A percentile compares a stretch with the other conserved stretches of the same genome.
phyloP scores from a whole-genome alignment of 2,888 invertebrate genomes.

The Ophonus ardosiacus region DNA sequence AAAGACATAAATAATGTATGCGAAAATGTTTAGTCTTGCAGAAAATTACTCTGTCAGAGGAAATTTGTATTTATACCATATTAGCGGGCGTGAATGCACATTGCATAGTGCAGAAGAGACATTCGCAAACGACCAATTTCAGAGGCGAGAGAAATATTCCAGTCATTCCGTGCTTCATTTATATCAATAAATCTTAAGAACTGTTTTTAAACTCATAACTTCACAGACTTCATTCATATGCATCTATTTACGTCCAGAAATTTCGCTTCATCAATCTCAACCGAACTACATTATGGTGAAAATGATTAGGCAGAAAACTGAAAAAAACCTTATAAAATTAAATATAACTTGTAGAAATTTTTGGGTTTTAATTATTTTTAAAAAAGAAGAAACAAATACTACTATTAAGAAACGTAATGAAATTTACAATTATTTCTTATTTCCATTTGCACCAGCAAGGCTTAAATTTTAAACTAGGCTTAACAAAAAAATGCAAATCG shows the following conservation, averaged over 20 bases:
- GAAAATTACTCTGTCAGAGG: constrained; percentile 46
- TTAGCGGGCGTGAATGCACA: not conserved
- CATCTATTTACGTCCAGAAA: not conserved
- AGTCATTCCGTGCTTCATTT: constrained; percentile 1
- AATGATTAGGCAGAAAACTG: not conserved
- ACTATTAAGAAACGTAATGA: too few species aligned
- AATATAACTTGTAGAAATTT: too few species aligned
- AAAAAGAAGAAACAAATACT: too few species aligned
- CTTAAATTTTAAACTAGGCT: too few species aligned
- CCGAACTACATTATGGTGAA: not conserved
- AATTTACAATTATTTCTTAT: too few species aligned
- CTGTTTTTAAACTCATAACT: constrained; percentile 18
- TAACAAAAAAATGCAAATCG: too few species aligned
- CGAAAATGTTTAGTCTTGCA: constrained; percentile 41
- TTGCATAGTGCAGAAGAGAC: not conserved
- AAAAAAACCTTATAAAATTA: too few species aligned
- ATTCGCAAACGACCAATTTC: not conserved
- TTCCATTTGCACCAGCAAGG: too few species aligned
- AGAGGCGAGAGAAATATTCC: not conserved
- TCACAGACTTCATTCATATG: constrained; percentile 2
- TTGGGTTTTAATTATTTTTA: too few species aligned
- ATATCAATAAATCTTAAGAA: constrained; percentile 9
- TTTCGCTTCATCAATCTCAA: not conserved
- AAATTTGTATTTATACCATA: constrained; percentile 20
- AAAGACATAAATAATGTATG: constrained; percentile 52